phyloP scores from a whole-genome alignment of 2,888 invertebrate species.

The Aleiodes leptofemur region DNA sequence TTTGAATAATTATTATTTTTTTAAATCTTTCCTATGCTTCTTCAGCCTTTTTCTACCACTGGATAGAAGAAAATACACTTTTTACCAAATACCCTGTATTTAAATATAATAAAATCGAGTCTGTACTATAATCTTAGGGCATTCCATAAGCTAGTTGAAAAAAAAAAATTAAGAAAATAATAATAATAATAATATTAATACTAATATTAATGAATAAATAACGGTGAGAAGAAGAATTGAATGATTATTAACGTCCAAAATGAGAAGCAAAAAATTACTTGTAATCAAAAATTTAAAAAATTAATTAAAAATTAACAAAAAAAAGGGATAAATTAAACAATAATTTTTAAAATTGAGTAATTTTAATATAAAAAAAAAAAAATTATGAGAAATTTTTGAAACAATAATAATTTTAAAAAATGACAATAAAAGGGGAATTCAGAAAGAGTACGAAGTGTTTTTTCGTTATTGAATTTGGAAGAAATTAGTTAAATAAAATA shows the following conservation, averaged over 20 bases:
- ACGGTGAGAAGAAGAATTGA: slow-evolving; percentile 30
- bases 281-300: slow-evolving; percentile 19
- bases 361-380: too few species aligned
- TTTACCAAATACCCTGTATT: neutral
- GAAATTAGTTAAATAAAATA: slow-evolving; percentile 7
- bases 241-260: slow-evolving; percentile 48
- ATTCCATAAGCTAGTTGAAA: slow-evolving; percentile 64
- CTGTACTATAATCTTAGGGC: slow-evolving; percentile 67
- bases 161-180: too few species aligned
- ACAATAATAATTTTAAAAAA: slow-evolving; percentile 43
- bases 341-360: too few species aligned
- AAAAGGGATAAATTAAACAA: slow-evolving; percentile 29
- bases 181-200: too few species aligned
- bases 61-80: too few species aligned
- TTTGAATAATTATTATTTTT: too few species aligned
- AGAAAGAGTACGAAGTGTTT: slow-evolving; percentile 22
- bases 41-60: too few species aligned
- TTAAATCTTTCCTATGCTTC: too few species aligned
- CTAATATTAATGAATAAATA: too few species aligned
- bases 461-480: slow-evolving; percentile 12
- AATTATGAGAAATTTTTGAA: slow-evolving; percentile 47
- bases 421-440: slow-evolving; percentile 53
- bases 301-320: neutral
- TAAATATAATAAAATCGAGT: slow-evolving; percentile 55
- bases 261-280: slow-evolving; percentile 40